Percentiles rank a stretch among this genome's conserved stretches.
phyloP scores from a whole-genome alignment of 1,140 invertebrate genomes.

The Hypsibius dujardini region DNA sequence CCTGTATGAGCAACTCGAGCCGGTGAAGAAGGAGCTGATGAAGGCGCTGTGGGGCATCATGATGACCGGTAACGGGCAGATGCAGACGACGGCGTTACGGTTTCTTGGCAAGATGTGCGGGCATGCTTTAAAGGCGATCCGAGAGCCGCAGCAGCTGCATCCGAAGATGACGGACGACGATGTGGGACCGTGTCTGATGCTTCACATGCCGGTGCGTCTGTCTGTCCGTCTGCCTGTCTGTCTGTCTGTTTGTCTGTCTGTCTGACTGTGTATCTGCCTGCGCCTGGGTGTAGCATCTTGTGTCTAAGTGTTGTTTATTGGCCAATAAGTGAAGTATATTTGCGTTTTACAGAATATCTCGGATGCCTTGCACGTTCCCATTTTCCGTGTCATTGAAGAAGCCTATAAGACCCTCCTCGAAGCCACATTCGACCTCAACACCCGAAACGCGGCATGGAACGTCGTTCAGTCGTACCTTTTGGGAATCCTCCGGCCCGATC shows the following conservation, averaged over 20 bases:
- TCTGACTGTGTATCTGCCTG: too few relatives aligned
- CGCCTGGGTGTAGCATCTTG: too few relatives aligned
- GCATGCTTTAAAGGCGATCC: constrained; percentile 3
- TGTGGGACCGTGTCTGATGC: constrained; percentile 4
- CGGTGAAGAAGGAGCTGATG: constrained; percentile 88
- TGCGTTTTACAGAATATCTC: too few relatives aligned
- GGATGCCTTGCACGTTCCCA: not conserved
- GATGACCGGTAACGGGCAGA: constrained; percentile 22
- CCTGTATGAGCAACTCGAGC: constrained; percentile 93
- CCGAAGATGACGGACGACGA: not conserved
- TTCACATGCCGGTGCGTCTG: not conserved
- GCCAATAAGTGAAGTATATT: too few relatives aligned
- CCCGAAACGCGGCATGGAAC: constrained; percentile 4
- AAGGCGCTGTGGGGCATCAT: constrained; percentile 83
- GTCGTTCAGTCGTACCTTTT: constrained; percentile 11
- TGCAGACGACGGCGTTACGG: not conserved
- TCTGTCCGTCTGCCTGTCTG: not conserved
- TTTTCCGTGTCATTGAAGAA: constrained; percentile 1
- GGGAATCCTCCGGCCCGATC: not conserved
- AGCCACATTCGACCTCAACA: not conserved
- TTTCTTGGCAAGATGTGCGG: constrained; percentile 15
- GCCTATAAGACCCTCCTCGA: constrained; percentile 6
- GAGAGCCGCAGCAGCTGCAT: constrained; percentile 9
- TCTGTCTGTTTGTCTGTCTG: too few relatives aligned
- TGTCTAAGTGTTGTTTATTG: too few relatives aligned